phyloP scores from a whole-genome alignment of 2,797 vertebrate genomes.

The Parauchenoglanis punctatus region DNA sequence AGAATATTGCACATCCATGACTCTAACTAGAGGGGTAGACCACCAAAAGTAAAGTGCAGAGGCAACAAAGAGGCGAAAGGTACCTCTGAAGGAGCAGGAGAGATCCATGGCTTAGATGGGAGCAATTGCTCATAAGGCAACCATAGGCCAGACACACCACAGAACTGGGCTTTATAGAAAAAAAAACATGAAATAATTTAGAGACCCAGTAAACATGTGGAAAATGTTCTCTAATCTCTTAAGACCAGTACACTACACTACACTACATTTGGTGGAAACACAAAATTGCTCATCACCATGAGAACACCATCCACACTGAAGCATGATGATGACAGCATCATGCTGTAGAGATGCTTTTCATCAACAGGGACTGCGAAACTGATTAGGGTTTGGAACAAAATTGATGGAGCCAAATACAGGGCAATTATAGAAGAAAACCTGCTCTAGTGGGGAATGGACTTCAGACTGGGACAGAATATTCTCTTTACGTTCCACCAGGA shows the following conservation, averaged over 20 bases:
- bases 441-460: not conserved
- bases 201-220: not conserved
- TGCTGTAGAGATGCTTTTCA: not conserved
- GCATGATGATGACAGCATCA: not conserved
- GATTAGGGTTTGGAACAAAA: not conserved
- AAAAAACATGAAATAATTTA: not conserved
- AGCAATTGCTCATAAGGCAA: not conserved
- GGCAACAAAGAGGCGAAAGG: not conserved
- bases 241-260: not conserved
- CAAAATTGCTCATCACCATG: not conserved
- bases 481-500: not conserved
- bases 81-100: not conserved
- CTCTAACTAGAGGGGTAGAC: not conserved
- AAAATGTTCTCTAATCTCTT: not conserved
- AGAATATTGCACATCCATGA: not conserved
- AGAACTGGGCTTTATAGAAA: not conserved
- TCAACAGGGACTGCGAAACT: not conserved
- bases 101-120: not conserved
- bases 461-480: not conserved
- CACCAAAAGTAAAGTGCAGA: not conserved
- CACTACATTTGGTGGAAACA: not conserved
- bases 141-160: not conserved
- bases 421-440: not conserved
- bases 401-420: not conserved
- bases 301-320: not conserved